Evolutionary conservation across 2,113 vertebrate genomes (phyloP), one percentile per base, ranked within the genome.

Genomic region (Eurypyga helias): DNA sequence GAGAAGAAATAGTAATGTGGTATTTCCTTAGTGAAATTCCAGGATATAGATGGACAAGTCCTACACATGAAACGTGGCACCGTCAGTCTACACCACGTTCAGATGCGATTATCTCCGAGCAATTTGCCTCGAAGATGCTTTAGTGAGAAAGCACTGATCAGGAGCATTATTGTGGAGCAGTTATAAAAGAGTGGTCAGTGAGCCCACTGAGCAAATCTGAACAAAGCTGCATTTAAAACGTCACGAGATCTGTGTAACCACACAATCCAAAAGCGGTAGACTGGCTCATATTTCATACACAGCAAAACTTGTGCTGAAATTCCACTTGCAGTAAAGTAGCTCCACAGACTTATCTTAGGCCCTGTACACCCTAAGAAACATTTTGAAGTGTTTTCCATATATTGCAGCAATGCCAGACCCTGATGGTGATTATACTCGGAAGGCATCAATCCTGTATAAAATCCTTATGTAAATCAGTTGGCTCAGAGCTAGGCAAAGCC

Each of bases 191-290:
- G 5, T 0, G 11, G 11, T 15, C n/a, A n/a, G 41, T 11, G 46
- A 41, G 15, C 11, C 12, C 55, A 57, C 9, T 1, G 36, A 83
- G 41, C 29, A 52, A 45, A 5, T 89, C 89, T 54, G 60, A 54
- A 9, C 8, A 55, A 57, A 65, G 24, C 17, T 80, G 13, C 7
- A 13, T 8, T 18, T 12, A 45, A 88, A 73, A 54, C 11, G 15
- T 34, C 17, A n/a, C 0, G 0, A 17, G 36, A 34, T 25, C n/a
- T 31, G 28, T 6, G 5, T 4, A 90, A 23, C 17, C 28, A 67
- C 57, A 25, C 3, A 0, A 4, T 11, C 31, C 41, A 41, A 16
- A 25, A 49, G 19, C 6, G 4, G 19, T 65, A 71, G 29, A 2
- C 19, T 52, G 54, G 57, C 7, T 17, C 26, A 23, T 4, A 52